These are phyloP conservation scores for Apantesis nais DNA, from an alignment of 2,888 invertebrate genomes.

Conservation along the genomic window DNA sequence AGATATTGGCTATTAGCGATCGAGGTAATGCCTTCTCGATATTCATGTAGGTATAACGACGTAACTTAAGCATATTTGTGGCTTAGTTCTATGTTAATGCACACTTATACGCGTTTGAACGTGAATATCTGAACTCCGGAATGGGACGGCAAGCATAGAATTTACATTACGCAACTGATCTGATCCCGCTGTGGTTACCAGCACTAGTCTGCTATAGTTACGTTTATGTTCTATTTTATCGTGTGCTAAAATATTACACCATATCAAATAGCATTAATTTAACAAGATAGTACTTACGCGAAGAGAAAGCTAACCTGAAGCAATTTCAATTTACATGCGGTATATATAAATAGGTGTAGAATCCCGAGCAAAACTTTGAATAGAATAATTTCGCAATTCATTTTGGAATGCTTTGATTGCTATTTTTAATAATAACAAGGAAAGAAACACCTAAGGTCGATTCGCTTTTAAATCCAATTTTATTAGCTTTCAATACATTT, in stretches of 20 bases:
- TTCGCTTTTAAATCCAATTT: not conserved
- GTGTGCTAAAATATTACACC: slow-evolving; percentile 5
- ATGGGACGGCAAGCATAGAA: slow-evolving; percentile 35
- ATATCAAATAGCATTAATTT: slow-evolving; percentile 11
- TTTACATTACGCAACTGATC: slow-evolving; percentile 33
- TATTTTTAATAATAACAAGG: too few species aligned
- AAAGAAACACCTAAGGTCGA: too few species aligned
- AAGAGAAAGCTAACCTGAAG: not conserved
- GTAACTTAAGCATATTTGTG: slow-evolving; percentile 71
- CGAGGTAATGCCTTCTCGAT: slow-evolving; percentile 76
- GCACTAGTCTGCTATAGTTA: slow-evolving; percentile 31
- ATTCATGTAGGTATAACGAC: slow-evolving; percentile 70
- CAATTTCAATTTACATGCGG: not conserved
- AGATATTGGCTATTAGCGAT: slow-evolving; percentile 84
- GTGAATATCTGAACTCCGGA: slow-evolving; percentile 38
- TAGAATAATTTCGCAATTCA: not conserved
- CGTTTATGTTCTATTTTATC: slow-evolving; percentile 28
- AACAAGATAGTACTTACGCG: slow-evolving; percentile 24
- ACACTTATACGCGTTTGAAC: slow-evolving; percentile 29
- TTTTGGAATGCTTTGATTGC: too few species aligned
- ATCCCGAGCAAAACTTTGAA: not conserved
- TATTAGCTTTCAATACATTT: not conserved
- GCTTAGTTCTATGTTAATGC: slow-evolving; percentile 54
- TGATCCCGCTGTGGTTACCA: slow-evolving; percentile 42
- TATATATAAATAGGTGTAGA: not conserved